A percentile compares a stretch with the other conserved stretches of the same genome.
Evolutionary conservation across 2,797 vertebrate species (phyloP).

Genomic region (Sebastes alutus): DNA sequence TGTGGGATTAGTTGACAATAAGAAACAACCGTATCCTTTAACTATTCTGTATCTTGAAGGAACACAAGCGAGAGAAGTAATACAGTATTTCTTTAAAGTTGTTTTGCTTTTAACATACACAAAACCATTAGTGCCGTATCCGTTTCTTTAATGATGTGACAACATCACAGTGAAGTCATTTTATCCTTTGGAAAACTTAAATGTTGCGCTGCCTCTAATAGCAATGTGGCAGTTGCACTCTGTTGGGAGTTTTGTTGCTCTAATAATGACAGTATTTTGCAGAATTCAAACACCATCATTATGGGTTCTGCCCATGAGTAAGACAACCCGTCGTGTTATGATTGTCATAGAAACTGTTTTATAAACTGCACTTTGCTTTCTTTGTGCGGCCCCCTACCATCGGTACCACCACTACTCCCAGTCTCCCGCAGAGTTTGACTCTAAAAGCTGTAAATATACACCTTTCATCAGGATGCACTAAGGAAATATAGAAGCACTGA

Average conservation of each 20-base stretch:
- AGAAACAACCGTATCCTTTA: not conserved
- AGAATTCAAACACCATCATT: constrained; percentile 55
- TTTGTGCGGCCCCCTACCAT: constrained; percentile 55
- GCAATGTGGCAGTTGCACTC: constrained; percentile 3
- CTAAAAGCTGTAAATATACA: constrained; percentile 52
- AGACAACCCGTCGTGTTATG: constrained; percentile 32
- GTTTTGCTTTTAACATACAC: not conserved
- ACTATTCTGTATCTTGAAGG: not conserved
- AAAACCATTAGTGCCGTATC: not conserved
- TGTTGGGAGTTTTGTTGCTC: constrained; percentile 36
- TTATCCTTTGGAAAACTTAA: constrained; percentile 14
- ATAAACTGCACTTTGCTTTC: constrained; percentile 50
- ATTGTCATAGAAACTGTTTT: constrained; percentile 59
- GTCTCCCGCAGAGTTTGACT: constrained; percentile 47
- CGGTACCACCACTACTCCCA: constrained; percentile 17
- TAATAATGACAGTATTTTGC: constrained; percentile 51
- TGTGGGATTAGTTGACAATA: not conserved
- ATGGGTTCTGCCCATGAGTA: constrained; percentile 36
- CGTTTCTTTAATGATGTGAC: not conserved
- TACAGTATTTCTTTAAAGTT: not conserved
- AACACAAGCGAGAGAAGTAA: not conserved
- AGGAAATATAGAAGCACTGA: constrained; percentile 1
- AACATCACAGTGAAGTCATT: not conserved
- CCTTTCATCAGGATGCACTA: constrained; percentile 33
- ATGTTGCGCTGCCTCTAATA: not conserved